Percentiles rank a stretch among this genome's conserved stretches.
These are phyloP conservation scores for Drosophila robusta DNA, from an alignment of 2,888 invertebrate genomes.

Conservation along the genomic window DNA sequence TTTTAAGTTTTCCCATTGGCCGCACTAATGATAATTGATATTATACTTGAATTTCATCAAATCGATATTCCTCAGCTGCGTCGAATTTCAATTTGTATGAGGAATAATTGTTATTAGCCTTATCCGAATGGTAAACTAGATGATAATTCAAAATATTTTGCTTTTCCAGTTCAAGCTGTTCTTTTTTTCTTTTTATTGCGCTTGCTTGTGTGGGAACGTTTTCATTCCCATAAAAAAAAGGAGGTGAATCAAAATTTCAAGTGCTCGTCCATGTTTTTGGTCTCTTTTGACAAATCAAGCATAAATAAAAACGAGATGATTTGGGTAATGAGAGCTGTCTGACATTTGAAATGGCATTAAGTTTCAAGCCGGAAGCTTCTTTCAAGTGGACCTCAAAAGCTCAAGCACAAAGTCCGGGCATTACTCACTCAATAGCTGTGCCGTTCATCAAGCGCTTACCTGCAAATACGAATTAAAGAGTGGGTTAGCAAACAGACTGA, in stretches of 20 bases:
- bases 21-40: conserved; percentile 69
- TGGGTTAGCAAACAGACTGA: conserved; percentile 45
- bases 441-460: conserved; percentile 57
- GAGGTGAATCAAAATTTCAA: conserved; percentile 4
- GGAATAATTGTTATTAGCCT: conserved; percentile 20
- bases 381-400: conserved; percentile 45
- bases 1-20: conserved; percentile 28
- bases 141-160: conserved; percentile 21
- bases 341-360: conserved; percentile 60
- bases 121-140: conserved; percentile 5
- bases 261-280: conserved; percentile 11
- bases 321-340: conserved; percentile 39
- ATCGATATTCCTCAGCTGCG: conserved; percentile 55
- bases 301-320: conserved; percentile 14
- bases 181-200: background rate
- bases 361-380: conserved; percentile 66
- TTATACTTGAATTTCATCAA: conserved; percentile 46
- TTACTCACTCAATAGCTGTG: conserved; percentile 40
- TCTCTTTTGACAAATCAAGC: conserved; percentile 9
- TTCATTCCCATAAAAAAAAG: conserved; percentile 38
- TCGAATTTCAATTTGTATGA: conserved; percentile 39
- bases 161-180: background rate
- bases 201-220: conserved; percentile 4
- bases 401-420: conserved; percentile 21
- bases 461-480: conserved; percentile 45